Evolutionary conservation across 2,888 invertebrate genomes (phyloP).

Genomic region (Melanargia galathea): DNA sequence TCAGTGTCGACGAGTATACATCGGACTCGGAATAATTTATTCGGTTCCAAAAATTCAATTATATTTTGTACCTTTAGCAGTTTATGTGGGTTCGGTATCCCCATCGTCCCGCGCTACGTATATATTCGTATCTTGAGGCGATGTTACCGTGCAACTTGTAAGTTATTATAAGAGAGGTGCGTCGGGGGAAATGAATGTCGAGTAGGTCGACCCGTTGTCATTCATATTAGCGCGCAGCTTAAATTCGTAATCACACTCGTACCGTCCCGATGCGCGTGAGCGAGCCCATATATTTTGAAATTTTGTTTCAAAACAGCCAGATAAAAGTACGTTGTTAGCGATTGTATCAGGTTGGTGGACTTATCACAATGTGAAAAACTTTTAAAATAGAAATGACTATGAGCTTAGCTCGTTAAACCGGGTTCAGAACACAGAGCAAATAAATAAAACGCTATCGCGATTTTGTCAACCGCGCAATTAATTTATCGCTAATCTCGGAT

Average conservation of each 20-base stretch:
- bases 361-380: neutral
- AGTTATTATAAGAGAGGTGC: constrained; percentile 82
- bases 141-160: constrained; percentile 76
- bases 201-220: constrained; percentile 80
- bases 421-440: neutral
- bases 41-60: constrained; percentile 42
- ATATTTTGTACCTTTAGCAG: constrained; percentile 39
- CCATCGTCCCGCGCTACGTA: constrained; percentile 48
- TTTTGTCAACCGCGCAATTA: constrained; percentile 1
- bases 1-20: constrained; percentile 44
- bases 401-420: constrained; percentile 9
- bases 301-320: constrained; percentile 14
- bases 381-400: neutral
- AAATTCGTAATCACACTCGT: constrained; percentile 73
- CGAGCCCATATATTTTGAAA: constrained; percentile 50
- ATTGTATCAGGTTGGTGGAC: neutral
- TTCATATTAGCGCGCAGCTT: constrained; percentile 80
- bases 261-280: constrained; percentile 70
- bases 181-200: constrained; percentile 81
- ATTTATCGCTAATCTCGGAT: constrained; percentile 8
- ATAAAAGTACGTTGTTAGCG: neutral
- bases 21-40: constrained; percentile 39
- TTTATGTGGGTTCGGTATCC: constrained; percentile 45
- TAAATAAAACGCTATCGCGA: constrained; percentile 5
- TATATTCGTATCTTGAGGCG: constrained; percentile 71